These are phyloP conservation scores for Zoanthus sociatus DNA, from an alignment of 92 coral and sea anemone species.

Conservation along the genomic window DNA sequence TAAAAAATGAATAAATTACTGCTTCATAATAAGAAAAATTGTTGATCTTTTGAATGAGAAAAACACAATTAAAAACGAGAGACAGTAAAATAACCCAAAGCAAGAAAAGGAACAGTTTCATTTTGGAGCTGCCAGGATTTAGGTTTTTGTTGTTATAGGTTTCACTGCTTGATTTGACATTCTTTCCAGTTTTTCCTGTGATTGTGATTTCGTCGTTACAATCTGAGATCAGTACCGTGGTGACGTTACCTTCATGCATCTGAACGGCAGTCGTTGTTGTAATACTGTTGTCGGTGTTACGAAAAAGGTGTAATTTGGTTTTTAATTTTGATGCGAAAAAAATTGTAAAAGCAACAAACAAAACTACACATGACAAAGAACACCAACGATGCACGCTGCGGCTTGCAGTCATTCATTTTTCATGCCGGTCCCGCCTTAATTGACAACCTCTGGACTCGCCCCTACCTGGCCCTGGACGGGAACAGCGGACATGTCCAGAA, in stretches of 20 bases:
- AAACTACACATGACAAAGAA: too few relatives aligned
- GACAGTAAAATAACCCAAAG: neutral
- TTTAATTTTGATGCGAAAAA: neutral
- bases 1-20: constrained; percentile 15
- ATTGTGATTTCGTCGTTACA: neutral
- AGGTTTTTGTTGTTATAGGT: neutral
- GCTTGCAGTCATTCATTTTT: too few relatives aligned
- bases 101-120: neutral
- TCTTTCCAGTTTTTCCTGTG: neutral
- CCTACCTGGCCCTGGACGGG: too few relatives aligned
- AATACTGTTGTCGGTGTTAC: neutral
- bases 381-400: too few relatives aligned
- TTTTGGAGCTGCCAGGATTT: neutral
- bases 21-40: neutral
- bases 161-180: neutral
- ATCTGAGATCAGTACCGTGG: neutral
- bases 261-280: too few relatives aligned
- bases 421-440: too few relatives aligned
- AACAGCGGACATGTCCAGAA: too few relatives aligned
- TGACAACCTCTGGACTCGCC: too few relatives aligned
- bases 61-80: neutral
- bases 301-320: neutral
- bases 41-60: neutral
- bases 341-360: neutral
- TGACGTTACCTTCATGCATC: neutral